These are phyloP conservation scores for Phataginus tricuspis DNA, from an alignment of 2,797 vertebrate species.

Conservation along the genomic window DNA sequence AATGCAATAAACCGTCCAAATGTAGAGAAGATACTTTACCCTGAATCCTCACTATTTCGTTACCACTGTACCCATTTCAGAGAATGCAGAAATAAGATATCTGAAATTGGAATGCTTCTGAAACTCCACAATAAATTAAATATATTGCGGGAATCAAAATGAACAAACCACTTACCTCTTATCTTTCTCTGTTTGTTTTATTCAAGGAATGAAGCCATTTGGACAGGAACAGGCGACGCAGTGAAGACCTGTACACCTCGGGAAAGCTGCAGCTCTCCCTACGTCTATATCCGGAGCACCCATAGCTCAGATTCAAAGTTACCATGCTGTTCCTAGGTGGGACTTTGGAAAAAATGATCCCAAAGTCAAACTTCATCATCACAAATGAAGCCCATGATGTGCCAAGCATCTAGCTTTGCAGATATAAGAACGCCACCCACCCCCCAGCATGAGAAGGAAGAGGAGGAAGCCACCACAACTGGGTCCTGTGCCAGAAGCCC, in stretches of 20 bases:
- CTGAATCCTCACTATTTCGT: neutral
- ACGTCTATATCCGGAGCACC: too few species aligned
- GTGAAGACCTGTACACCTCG: neutral
- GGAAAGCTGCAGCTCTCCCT: too few species aligned
- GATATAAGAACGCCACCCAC: accelerated
- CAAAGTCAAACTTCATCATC: neutral
- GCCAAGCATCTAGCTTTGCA: neutral
- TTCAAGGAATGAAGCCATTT: neutral
- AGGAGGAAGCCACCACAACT: accelerated
- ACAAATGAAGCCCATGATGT: neutral
- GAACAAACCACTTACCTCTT: neutral
- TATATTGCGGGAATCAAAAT: neutral
- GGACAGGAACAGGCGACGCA: neutral
- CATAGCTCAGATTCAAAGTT: neutral
- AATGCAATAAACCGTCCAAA: neutral
- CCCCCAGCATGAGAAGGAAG: neutral
- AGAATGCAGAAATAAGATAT: neutral
- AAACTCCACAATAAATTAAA: neutral
- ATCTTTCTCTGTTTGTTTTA: neutral
- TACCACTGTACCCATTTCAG: neutral
- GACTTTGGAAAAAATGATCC: neutral
- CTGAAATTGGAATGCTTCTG: neutral
- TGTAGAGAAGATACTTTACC: neutral
- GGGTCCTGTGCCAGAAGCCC: too few species aligned
- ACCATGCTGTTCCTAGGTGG: neutral